phyloP scores from a whole-genome alignment of 2,888 invertebrate species.

The Malachius bipustulatus region DNA sequence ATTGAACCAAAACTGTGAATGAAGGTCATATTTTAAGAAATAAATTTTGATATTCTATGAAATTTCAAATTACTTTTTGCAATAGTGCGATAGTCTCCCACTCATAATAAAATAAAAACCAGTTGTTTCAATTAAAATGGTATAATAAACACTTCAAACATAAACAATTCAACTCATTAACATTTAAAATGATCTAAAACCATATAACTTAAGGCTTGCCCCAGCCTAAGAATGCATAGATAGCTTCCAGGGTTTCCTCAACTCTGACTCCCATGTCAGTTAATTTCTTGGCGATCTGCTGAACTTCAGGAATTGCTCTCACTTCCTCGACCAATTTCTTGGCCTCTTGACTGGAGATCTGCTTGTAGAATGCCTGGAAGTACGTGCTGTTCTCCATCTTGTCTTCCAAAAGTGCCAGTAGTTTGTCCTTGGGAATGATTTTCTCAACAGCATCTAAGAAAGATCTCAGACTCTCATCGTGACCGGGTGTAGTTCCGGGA shows the following conservation, averaged over 20 bases:
- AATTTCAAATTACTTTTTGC: too few relatives aligned
- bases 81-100: too few relatives aligned
- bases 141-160: too few relatives aligned
- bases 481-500: constrained; percentile 10
- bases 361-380: constrained; percentile 20
- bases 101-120: too few relatives aligned
- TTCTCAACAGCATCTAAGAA: constrained; percentile 19
- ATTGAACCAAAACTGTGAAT: too few relatives aligned
- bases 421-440: constrained; percentile 17
- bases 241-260: constrained; percentile 14
- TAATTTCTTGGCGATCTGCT: constrained; percentile 15
- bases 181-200: too few relatives aligned
- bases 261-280: constrained; percentile 20
- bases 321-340: constrained; percentile 20
- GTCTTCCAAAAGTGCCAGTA: constrained; percentile 16
- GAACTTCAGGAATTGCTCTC: constrained; percentile 19
- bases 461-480: constrained; percentile 12
- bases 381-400: constrained; percentile 19
- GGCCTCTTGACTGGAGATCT: constrained; percentile 18
- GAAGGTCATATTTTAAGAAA: too few relatives aligned
- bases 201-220: too few relatives aligned
- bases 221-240: constrained; percentile 24
- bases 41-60: too few relatives aligned
- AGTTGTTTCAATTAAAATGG: too few relatives aligned
- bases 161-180: too few relatives aligned